These are phyloP conservation scores for Malurus cyaneus DNA, from an alignment of 2,113 vertebrate genomes.

Conservation along the genomic window DNA sequence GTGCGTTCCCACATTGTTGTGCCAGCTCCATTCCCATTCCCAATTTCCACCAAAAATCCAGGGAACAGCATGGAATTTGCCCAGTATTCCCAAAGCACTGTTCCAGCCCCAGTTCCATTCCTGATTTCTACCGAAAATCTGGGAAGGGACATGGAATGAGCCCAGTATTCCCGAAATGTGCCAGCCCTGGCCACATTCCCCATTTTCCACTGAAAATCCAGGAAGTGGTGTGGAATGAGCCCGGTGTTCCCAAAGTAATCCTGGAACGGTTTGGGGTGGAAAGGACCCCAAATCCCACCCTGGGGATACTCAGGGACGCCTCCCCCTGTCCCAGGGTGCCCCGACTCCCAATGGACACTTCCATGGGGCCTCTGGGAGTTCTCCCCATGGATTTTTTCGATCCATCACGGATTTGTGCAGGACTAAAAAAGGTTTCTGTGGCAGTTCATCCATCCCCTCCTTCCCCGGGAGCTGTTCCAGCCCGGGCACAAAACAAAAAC, in stretches of 20 bases:
- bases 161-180: no score
- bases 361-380: neutral
- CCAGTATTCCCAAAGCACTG: no score
- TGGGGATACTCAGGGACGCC: neutral
- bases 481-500: neutral
- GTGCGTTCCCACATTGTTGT: no score
- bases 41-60: no score
- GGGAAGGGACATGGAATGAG: neutral
- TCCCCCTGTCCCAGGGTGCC: neutral
- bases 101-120: neutral
- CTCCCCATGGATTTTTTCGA: neutral
- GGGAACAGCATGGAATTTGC: no score
- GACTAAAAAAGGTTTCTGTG: neutral
- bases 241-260: neutral
- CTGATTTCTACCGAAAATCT: neutral
- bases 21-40: no score
- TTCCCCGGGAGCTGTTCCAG: neutral
- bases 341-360: accelerated
- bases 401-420: neutral
- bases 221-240: no score
- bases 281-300: neutral
- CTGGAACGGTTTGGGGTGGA: neutral
- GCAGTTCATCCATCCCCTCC: neutral
- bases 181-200: no score
- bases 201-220: no score